These are phyloP conservation scores for Lasioglossum villosulum DNA, from an alignment of 2,888 invertebrate species.

Conservation along the genomic window DNA sequence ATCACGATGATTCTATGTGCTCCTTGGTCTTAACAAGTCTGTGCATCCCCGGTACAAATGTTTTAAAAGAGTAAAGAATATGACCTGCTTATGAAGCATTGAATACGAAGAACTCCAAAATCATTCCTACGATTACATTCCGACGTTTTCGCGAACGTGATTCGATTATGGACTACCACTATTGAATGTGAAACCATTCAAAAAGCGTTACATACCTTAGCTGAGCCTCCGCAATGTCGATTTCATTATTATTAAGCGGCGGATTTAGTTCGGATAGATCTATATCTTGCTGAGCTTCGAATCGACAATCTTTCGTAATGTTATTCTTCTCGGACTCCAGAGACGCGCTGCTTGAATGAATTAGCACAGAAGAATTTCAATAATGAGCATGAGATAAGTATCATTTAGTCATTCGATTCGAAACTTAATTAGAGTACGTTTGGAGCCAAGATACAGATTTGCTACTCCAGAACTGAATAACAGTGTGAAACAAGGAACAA, in stretches of 20 bases:
- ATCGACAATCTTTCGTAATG: conserved; percentile 42
- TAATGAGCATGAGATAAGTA: background rate
- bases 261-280: conserved; percentile 30
- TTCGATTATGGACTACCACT: background rate
- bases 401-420: too few species aligned
- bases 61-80: background rate
- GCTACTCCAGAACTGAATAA: background rate
- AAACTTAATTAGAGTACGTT: background rate
- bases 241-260: conserved; percentile 47
- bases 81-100: background rate
- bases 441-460: background rate
- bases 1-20: too few species aligned
- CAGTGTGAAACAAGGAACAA: background rate
- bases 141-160: conserved; percentile 31
- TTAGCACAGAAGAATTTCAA: background rate
- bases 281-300: conserved; percentile 27
- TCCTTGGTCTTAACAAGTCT: background rate
- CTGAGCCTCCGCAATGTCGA: conserved; percentile 37
- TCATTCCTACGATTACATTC: conserved; percentile 23
- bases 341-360: conserved; percentile 38
- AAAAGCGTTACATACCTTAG: conserved; percentile 48
- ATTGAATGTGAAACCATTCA: background rate
- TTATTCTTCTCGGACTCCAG: conserved; percentile 38
- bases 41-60: background rate
- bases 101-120: conserved; percentile 14